Evolutionary conservation across 1,140 invertebrate genomes (phyloP), one percentile per base, ranked within the genome.

Genomic region (Stratiolaelaps scimitus): DNA sequence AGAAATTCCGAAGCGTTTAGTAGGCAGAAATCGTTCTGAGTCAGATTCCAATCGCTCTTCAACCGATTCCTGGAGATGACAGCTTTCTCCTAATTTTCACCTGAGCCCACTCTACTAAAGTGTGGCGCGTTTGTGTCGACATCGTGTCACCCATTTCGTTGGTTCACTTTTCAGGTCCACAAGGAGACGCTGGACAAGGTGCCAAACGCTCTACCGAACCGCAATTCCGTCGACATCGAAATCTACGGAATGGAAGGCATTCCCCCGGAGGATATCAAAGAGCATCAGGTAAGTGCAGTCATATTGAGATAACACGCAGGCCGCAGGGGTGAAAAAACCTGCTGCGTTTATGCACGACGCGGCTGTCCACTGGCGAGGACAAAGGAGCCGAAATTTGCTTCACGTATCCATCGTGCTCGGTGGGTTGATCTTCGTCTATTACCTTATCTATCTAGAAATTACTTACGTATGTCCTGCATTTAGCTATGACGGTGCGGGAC

Each of bases 221-320:
- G 94, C 76, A 93, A 91, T 73, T 97, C 95, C 80, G 94, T 97
- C 74, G 93, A 98, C 80, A 92, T 99, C 76, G 96, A 99, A 84
- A 98, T 99, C 73, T 99, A 98, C 83, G 96, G 96, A 71, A 99
- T 99, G 95, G 94, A 98, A 83, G 96, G 96, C 69, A 98, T 99
- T 73, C 95, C 96, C 26, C 84, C 89, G 69, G 88, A 89, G 73
- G 93, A 97, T 81, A 75, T 93, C 45, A 87, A 87, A 74, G 89
- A 93, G 75, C 93, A 97, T 79, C 92, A 96, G 78, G 83, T 60
- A 60, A 60, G 53, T 60, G 26, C 53, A 60, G 34, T 60, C 15
- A 0, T 0, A 5, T 60, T 5, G 15, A 29, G 15, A 17, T 26
- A 60, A 34, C 26, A 17, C 26, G 53, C 34, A 29, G 53, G 53